Evolutionary conservation across 2,888 invertebrate genomes (phyloP).

Genomic region (Kryphioiulus occultus): DNA sequence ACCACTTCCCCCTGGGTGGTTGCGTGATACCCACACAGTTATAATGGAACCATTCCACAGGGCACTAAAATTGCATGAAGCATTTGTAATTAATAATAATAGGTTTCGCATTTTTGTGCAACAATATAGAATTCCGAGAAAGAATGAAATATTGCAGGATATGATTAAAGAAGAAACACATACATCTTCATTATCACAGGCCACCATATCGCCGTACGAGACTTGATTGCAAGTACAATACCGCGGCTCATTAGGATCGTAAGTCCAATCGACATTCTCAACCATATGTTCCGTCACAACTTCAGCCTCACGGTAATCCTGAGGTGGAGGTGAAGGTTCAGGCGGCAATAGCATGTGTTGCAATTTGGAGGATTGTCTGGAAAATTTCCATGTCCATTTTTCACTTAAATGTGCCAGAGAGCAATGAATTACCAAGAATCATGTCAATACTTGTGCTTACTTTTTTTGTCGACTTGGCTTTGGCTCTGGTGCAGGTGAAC

Average conservation of each 20-base stretch:
- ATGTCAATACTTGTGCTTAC: not conserved
- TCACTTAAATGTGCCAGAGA: too few species aligned
- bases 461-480: constrained; percentile 50
- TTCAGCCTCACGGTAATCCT: constrained; percentile 49
- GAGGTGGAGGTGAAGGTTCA: constrained; percentile 55
- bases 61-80: constrained; percentile 74
- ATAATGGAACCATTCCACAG: constrained; percentile 99
- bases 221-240: constrained; percentile 98
- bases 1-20: constrained; percentile 98
- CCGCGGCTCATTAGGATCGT: constrained; percentile 94
- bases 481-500: constrained; percentile 46
- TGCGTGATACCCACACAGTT: constrained; percentile 95
- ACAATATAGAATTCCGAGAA: not conserved
- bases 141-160: not conserved
- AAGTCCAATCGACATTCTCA: constrained; percentile 76
- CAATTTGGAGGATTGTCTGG: constrained; percentile 50
- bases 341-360: constrained; percentile 45
- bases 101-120: not conserved
- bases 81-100: not conserved
- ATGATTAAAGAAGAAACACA: constrained; percentile 62
- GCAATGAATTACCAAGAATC: not conserved
- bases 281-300: constrained; percentile 58
- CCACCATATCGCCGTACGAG: constrained; percentile 98
- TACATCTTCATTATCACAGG: constrained; percentile 96
- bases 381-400: not conserved